Evolutionary conservation across 2,797 vertebrate genomes (phyloP).

Genomic region (Amphiprion clarkii): DNA sequence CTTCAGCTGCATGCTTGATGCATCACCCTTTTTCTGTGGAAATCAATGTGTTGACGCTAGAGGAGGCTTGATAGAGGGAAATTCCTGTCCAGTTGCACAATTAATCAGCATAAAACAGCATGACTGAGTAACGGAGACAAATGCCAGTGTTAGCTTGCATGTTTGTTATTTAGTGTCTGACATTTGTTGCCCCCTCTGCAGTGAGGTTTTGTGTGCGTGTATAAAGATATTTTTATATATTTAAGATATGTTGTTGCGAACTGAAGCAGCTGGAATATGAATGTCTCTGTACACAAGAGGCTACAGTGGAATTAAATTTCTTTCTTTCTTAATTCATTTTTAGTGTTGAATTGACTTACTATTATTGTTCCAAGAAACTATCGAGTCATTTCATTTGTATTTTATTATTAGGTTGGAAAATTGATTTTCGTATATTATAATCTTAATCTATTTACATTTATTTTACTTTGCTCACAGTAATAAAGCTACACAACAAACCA

Average conservation of each 20-base stretch:
- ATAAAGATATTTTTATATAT: too few relatives aligned
- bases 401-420: neutral
- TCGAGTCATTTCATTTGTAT: neutral
- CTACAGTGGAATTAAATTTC: neutral
- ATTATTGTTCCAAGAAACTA: neutral
- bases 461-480: neutral
- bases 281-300: neutral
- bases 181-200: neutral
- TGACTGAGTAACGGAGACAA: conserved; percentile 38
- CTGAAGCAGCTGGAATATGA: neutral
- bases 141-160: conserved; percentile 9
- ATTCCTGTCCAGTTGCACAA: conserved; percentile 81
- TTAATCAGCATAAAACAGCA: conserved; percentile 77
- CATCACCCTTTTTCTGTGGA: conserved; percentile 63
- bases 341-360: neutral
- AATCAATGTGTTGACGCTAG: conserved; percentile 58
- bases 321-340: neutral
- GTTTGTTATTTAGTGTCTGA: conserved; percentile 28
- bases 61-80: conserved; percentile 72
- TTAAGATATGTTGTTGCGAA: neutral
- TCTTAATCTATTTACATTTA: neutral
- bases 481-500: too few relatives aligned
- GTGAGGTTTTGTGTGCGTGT: neutral
- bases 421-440: neutral
- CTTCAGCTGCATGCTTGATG: conserved; percentile 24